phyloP scores from a whole-genome alignment of 2,113 vertebrate species.

The Austrofundulus limnaeus region DNA sequence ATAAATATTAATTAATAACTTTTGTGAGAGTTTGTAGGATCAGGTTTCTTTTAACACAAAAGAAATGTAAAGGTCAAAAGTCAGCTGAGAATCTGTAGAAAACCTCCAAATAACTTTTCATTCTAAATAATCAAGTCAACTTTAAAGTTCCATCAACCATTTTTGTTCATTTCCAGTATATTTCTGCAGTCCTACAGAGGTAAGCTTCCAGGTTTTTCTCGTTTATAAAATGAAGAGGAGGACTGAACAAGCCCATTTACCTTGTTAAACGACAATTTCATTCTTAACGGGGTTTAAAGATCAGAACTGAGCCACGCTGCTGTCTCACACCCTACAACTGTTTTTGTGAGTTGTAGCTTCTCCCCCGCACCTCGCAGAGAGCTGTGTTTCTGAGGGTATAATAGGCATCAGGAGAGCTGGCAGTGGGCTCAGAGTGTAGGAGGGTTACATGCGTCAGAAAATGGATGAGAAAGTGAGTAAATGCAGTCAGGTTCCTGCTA shows the following conservation, averaged over 20 bases:
- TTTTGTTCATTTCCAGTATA: too few species aligned
- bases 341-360: background rate
- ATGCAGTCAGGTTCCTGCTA: slow-evolving; percentile 15
- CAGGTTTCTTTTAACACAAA: too few species aligned
- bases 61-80: too few species aligned
- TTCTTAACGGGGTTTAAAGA: slow-evolving; percentile 31
- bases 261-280: slow-evolving; percentile 7
- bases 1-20: too few species aligned
- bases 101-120: too few species aligned
- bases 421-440: slow-evolving; percentile 32
- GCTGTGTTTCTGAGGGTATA: slow-evolving; percentile 17
- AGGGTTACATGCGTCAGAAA: slow-evolving; percentile 41
- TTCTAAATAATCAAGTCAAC: too few species aligned
- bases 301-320: slow-evolving; percentile 1
- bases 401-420: slow-evolving; percentile 15
- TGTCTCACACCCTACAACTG: background rate
- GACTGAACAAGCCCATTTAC: slow-evolving; percentile 13
- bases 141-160: too few species aligned
- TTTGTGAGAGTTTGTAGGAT: too few species aligned
- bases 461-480: background rate
- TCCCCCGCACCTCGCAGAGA: slow-evolving; percentile 6
- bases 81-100: too few species aligned
- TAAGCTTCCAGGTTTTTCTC: background rate
- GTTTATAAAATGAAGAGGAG: background rate
- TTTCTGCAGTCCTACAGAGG: too few species aligned